Conservation (phyloP, 1,140 invertebrate species). For the Atta texana region DNA sequence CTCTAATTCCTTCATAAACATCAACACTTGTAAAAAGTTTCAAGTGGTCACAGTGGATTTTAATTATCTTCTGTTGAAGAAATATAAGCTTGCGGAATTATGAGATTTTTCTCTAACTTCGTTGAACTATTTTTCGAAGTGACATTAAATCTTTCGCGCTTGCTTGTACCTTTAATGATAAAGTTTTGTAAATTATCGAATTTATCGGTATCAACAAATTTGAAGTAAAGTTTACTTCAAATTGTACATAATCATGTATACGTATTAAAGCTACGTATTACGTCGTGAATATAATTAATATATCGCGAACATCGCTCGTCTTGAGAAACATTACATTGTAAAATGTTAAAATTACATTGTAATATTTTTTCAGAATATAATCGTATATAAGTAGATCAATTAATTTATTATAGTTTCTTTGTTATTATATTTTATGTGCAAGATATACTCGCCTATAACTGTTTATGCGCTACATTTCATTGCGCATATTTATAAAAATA, state of each 20-base stretch:
- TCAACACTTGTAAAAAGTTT: slow-evolving; percentile 13
- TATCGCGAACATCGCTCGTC: neutral
- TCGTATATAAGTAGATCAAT: neutral
- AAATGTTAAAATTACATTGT: neutral
- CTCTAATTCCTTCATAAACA: slow-evolving; percentile 28
- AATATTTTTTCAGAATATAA: neutral
- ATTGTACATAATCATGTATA: neutral
- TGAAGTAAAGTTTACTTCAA: neutral
- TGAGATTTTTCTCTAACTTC: neutral
- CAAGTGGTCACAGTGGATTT: neutral
- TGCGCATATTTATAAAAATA: neutral
- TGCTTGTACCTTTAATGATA: neutral
- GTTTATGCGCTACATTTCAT: neutral
- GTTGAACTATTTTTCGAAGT: neutral
- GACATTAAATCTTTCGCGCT: neutral
- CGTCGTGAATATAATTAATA: neutral
- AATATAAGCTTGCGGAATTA: neutral
- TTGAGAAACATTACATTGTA: neutral
- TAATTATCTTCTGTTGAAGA: slow-evolving; percentile 26
- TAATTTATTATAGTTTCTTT: neutral
- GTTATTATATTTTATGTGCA: neutral
- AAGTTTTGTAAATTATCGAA: neutral
- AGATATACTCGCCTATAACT: neutral
- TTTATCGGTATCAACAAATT: neutral
- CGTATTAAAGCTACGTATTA: neutral